Evolutionary conservation across 2,888 invertebrate genomes (phyloP).

Genomic region (Eilema caniola): DNA sequence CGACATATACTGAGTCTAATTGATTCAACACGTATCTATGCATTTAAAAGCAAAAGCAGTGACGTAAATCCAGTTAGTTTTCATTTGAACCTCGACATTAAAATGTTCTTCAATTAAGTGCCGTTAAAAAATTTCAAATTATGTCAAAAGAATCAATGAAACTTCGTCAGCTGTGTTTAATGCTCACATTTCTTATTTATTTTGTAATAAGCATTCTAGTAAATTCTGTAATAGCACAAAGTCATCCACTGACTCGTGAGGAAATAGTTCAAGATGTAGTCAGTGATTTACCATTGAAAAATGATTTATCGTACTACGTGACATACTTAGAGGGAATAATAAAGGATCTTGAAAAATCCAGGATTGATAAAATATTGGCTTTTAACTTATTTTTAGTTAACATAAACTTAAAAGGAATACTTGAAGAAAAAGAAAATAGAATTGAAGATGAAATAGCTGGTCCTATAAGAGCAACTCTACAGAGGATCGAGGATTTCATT

Average conservation of each 20-base stretch:
- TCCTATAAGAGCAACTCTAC: background rate
- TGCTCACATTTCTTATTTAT: conserved; percentile 3
- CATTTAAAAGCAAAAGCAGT: background rate
- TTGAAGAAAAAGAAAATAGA: background rate
- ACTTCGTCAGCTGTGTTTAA: conserved; percentile 13
- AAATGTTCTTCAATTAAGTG: background rate
- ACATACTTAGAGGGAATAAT: background rate
- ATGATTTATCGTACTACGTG: background rate
- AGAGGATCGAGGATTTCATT: background rate
- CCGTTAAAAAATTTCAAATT: background rate
- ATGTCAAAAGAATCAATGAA: conserved; percentile 30
- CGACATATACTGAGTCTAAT: background rate
- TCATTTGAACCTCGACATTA: background rate
- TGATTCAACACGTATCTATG: background rate
- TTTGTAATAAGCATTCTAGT: background rate
- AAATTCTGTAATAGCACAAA: background rate
- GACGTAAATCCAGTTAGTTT: background rate
- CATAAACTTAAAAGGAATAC: background rate
- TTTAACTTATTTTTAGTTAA: background rate
- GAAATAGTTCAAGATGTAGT: background rate
- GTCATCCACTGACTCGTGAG: background rate
- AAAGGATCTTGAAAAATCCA: background rate
- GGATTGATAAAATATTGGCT: background rate
- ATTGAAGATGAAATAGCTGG: background rate
- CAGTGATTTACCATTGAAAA: background rate